A percentile compares a stretch with the other conserved stretches of the same genome.
Evolutionary conservation across 2,113 vertebrate genomes (phyloP).

Genomic region (Platichthys flesus): DNA sequence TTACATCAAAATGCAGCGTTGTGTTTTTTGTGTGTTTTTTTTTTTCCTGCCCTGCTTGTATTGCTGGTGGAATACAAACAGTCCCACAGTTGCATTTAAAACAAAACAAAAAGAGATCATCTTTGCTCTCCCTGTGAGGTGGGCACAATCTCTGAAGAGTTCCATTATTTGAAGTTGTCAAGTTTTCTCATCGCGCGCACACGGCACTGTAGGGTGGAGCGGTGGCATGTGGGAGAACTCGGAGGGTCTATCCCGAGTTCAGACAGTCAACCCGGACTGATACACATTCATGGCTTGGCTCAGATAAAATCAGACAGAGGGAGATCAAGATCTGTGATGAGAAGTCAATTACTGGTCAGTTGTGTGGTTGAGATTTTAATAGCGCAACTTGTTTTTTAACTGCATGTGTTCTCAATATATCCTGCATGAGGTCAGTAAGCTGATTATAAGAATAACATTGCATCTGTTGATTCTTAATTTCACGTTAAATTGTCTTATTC

Average conservation of each 20-base stretch:
- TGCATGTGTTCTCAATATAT: not conserved
- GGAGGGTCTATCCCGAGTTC: slow-evolving; percentile 52
- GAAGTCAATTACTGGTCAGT: not conserved
- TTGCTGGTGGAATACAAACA: slow-evolving; percentile 25
- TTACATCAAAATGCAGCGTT: slow-evolving; percentile 62
- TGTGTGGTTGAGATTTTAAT: not conserved
- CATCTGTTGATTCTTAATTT: slow-evolving; percentile 4
- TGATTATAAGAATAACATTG: not conserved
- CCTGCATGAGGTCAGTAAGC: slow-evolving; percentile 25
- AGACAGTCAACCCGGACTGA: slow-evolving; percentile 60
- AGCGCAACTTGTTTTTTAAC: not conserved
- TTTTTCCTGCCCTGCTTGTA: slow-evolving; percentile 4
- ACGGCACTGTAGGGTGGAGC: slow-evolving; percentile 11
- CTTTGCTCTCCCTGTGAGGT: slow-evolving; percentile 42
- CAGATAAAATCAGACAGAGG: not conserved
- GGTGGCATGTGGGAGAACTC: slow-evolving; percentile 38
- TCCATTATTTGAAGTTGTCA: slow-evolving; percentile 65
- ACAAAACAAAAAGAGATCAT: slow-evolving; percentile 13
- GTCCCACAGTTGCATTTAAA: slow-evolving; percentile 25
- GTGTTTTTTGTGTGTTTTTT: slow-evolving; percentile 19
- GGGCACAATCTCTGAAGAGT: slow-evolving; percentile 52
- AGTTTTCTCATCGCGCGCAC: slow-evolving; percentile 48
- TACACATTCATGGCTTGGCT: slow-evolving; percentile 56
- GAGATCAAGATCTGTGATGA: slow-evolving; percentile 54
- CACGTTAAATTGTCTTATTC: not conserved